A percentile compares a stretch with the other conserved stretches of the same genome.
phyloP scores from a whole-genome alignment of 2,888 invertebrate genomes.

The Macrosoma leucophasiata region DNA sequence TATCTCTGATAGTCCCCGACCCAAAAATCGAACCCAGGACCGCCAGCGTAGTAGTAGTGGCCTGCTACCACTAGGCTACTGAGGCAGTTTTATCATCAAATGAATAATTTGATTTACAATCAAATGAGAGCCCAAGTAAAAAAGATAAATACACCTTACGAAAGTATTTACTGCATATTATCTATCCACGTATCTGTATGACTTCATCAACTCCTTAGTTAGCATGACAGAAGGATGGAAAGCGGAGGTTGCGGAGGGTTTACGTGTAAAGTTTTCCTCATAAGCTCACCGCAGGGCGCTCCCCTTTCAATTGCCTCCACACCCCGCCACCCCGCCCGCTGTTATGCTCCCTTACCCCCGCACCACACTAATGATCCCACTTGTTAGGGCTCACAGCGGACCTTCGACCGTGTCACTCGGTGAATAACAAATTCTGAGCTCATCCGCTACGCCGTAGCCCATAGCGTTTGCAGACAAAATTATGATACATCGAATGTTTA shows the following conservation, averaged over 20 bases:
- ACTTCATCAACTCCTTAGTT: conserved; percentile 46
- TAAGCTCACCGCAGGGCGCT: conserved; percentile 63
- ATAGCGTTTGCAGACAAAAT: conserved; percentile 23
- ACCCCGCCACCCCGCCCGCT: conserved; percentile 26
- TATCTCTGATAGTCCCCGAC: too few relatives aligned
- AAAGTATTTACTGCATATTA: too few relatives aligned
- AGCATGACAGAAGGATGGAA: conserved; percentile 30
- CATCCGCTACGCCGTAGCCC: conserved; percentile 44
- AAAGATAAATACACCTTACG: too few relatives aligned
- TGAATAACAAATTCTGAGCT: conserved; percentile 71
- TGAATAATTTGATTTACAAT: too few relatives aligned
- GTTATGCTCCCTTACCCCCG: too few relatives aligned
- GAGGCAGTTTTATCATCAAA: too few relatives aligned
- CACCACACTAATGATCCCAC: conserved; percentile 65
- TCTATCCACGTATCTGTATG: conserved; percentile 35
- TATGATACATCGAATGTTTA: too few relatives aligned
- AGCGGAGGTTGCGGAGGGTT: conserved; percentile 45
- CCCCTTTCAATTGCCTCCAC: conserved; percentile 66
- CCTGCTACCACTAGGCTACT: too few relatives aligned
- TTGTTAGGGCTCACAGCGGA: conserved; percentile 71
- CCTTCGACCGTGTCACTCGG: conserved; percentile 65
- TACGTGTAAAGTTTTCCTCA: conserved; percentile 69
- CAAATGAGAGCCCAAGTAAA: too few relatives aligned
- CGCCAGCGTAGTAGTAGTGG: too few relatives aligned
- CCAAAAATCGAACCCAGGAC: too few relatives aligned